Base-by-base conservation (phyloP, 1,140 invertebrate species). In the Pogonus chalceus region DNA sequence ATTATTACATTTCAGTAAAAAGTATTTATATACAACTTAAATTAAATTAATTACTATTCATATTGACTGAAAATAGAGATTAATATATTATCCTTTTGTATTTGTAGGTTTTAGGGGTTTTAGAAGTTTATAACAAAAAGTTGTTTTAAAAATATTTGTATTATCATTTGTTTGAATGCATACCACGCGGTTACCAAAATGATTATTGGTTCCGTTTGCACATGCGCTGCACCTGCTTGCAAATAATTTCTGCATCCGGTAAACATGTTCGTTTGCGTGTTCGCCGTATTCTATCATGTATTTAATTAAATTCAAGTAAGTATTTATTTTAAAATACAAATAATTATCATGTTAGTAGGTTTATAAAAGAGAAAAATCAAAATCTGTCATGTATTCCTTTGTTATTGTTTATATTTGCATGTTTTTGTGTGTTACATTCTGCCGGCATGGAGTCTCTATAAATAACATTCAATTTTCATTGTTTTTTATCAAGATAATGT, bases 161-260 rank as follows among this genome's bases (percentile, higher is more conserved):
- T n/a, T n/a, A n/a, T n/a, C n/a, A 16, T 4, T 43, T 43, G 37
- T 43, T 12, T 43, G 37, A 12, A 43, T 16, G 37, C 37, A 43
- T n/a, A 9, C 18, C 37, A 43, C 14, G n/a, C 14, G 26, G 14
- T 7, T 31, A 7, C 26, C 26, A 31, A 31, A 14, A 7, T 31
- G 26, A 14, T 31, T 31, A 43, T 12, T 43, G 37, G 37, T 43
- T 43, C 37, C 37, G 37, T 18, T 43, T 43, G 37, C 37, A 16
- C 37, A 18, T 9, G 18, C 37, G 37, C 37, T 16, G 18, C 18
- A 18, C 18, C 7, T 18, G 37, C 18, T 43, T 43, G 37, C 37
- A 43, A 43, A 43, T 43, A 12, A 43, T 43, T 43, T 43, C 37
- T 43, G 37, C 37, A 43, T 43, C 37, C 37, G 37, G 37, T 43